phyloP scores from a whole-genome alignment of 2,888 invertebrate genomes.

The Exocentrus adspersus region DNA sequence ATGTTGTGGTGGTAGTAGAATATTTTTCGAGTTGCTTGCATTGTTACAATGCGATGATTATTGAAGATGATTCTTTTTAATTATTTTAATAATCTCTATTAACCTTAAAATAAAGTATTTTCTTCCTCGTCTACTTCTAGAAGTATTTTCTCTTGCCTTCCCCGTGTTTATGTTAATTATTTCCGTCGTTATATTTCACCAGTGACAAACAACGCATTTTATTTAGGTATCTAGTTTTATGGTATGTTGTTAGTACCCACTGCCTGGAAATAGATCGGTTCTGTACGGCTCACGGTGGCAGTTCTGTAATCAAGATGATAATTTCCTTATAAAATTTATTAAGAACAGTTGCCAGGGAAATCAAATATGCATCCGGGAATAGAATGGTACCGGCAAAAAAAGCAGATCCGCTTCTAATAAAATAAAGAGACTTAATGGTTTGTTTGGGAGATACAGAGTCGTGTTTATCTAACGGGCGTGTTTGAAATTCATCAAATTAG shows the following conservation, averaged over 20 bases:
- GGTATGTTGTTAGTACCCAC: too few species aligned
- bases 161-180: too few species aligned
- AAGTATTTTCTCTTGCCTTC: not conserved
- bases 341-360: constrained; percentile 30
- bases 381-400: constrained; percentile 1
- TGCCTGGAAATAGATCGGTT: not conserved
- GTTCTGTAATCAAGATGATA: constrained; percentile 21
- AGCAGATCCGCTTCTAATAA: constrained; percentile 24
- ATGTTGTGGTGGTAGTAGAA: too few species aligned
- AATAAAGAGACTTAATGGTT: constrained; percentile 26
- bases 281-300: constrained; percentile 3
- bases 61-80: too few species aligned
- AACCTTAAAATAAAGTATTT: too few species aligned
- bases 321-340: constrained; percentile 32
- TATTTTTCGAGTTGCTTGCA: too few species aligned
- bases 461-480: constrained; percentile 27
- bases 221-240: too few species aligned
- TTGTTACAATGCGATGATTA: too few species aligned
- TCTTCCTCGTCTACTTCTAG: not conserved
- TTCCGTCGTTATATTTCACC: too few species aligned
- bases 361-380: constrained; percentile 21
- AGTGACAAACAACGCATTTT: too few species aligned
- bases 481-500: constrained; percentile 16
- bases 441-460: constrained; percentile 28
- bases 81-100: too few species aligned